A percentile compares a stretch with the other conserved stretches of the same genome.
Conservation (phyloP, 2,797 vertebrate species). For the Scyliorhinus canicula region DNA sequence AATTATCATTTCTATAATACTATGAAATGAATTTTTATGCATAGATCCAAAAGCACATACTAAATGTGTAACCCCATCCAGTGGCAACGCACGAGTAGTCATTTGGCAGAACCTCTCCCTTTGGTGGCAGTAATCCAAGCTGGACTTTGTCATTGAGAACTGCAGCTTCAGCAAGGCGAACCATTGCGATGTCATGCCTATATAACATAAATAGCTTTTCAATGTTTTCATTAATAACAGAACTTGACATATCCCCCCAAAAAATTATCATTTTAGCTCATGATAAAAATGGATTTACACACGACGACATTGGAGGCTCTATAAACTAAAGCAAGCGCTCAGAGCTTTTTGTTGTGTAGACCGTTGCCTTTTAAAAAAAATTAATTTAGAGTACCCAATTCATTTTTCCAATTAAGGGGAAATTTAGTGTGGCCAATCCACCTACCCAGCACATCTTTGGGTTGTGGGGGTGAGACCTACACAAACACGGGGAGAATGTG, state of each 20-base stretch:
- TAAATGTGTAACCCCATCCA: constrained; percentile 78
- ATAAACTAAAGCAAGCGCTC: not conserved
- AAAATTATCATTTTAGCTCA: not conserved
- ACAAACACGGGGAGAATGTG: too few relatives aligned
- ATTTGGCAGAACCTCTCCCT: constrained; percentile 66
- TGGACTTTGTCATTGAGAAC: constrained; percentile 68
- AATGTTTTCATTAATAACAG: not conserved
- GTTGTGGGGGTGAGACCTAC: too few relatives aligned
- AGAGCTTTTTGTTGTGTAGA: not conserved
- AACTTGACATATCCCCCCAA: not conserved
- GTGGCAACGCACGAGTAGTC: constrained; percentile 73
- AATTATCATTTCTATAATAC: not conserved
- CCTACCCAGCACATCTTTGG: too few relatives aligned
- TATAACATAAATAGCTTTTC: not conserved
- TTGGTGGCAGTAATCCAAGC: constrained; percentile 63
- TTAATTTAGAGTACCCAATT: too few relatives aligned
- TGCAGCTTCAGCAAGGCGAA: constrained; percentile 62
- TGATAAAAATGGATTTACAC: not conserved
- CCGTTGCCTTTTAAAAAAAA: not conserved
- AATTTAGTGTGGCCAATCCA: too few relatives aligned
- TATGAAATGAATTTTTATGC: not conserved
- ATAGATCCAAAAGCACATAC: constrained; percentile 58
- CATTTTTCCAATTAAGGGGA: too few relatives aligned
- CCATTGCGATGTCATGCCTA: constrained; percentile 79
- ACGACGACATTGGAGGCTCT: not conserved